Evolutionary conservation across 1,140 invertebrate species (phyloP).

Genomic region (Pemphigus obesinymphae): DNA sequence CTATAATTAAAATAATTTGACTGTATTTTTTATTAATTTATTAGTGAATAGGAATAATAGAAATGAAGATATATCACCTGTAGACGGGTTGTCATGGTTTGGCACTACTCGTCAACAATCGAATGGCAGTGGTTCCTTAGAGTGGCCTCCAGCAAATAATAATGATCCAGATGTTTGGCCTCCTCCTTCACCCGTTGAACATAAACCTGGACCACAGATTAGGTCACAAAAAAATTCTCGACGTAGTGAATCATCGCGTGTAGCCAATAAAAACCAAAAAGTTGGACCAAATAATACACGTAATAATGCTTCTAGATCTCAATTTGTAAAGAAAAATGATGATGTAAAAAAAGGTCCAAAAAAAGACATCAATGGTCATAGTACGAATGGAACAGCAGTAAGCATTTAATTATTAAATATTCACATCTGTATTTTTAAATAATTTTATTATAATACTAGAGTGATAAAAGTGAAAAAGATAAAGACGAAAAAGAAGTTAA

Average conservation of each 20-base stretch:
- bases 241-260: not conserved
- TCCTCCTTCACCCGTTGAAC: constrained; percentile 76
- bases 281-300: constrained; percentile 14
- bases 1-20: too few relatives aligned
- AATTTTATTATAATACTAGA: constrained; percentile 46
- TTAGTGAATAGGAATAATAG: constrained; percentile 10
- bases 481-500: constrained; percentile 63
- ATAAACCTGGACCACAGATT: constrained; percentile 52
- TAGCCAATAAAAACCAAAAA: constrained; percentile 23
- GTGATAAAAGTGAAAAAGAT: constrained; percentile 60
- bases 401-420: not conserved
- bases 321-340: constrained; percentile 20
- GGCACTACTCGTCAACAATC: constrained; percentile 41
- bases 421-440: not conserved
- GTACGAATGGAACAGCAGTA: constrained; percentile 31
- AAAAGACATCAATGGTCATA: constrained; percentile 41
- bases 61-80: constrained; percentile 25
- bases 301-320: constrained; percentile 26
- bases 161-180: constrained; percentile 86
- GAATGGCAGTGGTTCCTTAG: constrained; percentile 56
- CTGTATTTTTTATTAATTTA: not conserved
- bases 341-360: constrained; percentile 24
- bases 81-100: constrained; percentile 44
- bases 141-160: constrained; percentile 70
- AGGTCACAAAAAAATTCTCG: constrained; percentile 22